phyloP scores from a whole-genome alignment of 2,113 vertebrate species.

The Phaethon lepturus region DNA sequence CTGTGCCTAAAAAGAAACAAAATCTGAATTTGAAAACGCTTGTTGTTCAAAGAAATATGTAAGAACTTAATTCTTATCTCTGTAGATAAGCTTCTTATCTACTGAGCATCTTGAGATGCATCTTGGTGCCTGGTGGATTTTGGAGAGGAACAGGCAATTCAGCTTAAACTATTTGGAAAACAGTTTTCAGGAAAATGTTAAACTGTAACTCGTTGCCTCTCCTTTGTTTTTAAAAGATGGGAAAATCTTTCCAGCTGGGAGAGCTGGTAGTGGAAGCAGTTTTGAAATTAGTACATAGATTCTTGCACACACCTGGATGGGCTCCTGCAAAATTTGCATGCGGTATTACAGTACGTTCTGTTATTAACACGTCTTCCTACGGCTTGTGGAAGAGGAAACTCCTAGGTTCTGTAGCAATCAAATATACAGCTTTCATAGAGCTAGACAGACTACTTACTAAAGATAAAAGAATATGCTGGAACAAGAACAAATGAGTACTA shows the following conservation, averaged over 20 bases:
- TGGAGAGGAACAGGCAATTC: not conserved
- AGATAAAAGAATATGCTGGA: slow-evolving; percentile 17
- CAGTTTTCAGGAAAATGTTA: not conserved
- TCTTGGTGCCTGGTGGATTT: not conserved
- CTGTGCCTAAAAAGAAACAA: not conserved
- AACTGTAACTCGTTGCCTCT: not conserved
- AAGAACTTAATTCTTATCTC: not conserved
- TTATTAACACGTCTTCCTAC: not conserved
- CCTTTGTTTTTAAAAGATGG: not conserved
- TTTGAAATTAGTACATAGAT: not conserved
- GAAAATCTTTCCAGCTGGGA: not conserved
- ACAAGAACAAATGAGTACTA: not conserved
- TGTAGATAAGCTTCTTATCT: not conserved
- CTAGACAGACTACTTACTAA: not conserved
- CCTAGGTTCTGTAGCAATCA: not conserved
- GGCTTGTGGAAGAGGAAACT: not conserved
- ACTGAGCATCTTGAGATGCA: not conserved
- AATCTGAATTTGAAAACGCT: not conserved
- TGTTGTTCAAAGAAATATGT: not conserved
- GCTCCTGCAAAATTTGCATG: slow-evolving; percentile 6
- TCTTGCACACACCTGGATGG: not conserved
- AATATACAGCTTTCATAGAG: not conserved
- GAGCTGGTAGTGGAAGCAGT: not conserved
- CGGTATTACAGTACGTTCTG: not conserved
- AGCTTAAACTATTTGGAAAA: not conserved